A percentile compares a stretch with the other conserved stretches of the same genome.
phyloP scores from a whole-genome alignment of 2,888 invertebrate genomes.

The Argyresthia goedartella region DNA sequence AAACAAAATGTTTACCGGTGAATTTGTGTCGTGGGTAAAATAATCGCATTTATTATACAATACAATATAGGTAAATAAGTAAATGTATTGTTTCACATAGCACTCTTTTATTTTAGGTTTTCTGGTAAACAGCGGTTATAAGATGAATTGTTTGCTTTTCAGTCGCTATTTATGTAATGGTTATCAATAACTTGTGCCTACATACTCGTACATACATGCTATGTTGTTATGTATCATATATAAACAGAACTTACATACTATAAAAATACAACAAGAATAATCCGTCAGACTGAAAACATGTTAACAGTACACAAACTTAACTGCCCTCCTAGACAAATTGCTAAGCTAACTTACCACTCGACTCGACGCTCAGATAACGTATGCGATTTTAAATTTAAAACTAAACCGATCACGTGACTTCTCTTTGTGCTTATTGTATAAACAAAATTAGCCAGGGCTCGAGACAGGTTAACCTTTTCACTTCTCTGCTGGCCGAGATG shows the following conservation, averaged over 20 bases:
- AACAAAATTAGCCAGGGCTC: too few species aligned
- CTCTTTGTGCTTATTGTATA: not conserved
- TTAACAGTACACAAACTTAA: not conserved
- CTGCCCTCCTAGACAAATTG: too few species aligned
- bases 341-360: too few species aligned
- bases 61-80: not conserved
- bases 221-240: slow-evolving; percentile 24
- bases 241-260: slow-evolving; percentile 55
- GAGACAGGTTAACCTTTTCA: too few species aligned
- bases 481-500: too few species aligned
- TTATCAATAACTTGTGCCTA: too few species aligned
- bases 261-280: slow-evolving; percentile 59
- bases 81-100: too few species aligned
- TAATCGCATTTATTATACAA: not conserved
- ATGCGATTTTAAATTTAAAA: not conserved
- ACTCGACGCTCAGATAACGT: too few species aligned
- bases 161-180: not conserved
- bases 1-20: slow-evolving; percentile 35
- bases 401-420: not conserved
- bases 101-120: too few species aligned
- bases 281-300: not conserved
- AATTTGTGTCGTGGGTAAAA: not conserved
- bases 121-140: too few species aligned
- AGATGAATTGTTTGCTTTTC: not conserved
- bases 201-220: too few species aligned